Conservation (phyloP, 2,113 vertebrate genomes). For the Campylomormyrus tamandua region DNA sequence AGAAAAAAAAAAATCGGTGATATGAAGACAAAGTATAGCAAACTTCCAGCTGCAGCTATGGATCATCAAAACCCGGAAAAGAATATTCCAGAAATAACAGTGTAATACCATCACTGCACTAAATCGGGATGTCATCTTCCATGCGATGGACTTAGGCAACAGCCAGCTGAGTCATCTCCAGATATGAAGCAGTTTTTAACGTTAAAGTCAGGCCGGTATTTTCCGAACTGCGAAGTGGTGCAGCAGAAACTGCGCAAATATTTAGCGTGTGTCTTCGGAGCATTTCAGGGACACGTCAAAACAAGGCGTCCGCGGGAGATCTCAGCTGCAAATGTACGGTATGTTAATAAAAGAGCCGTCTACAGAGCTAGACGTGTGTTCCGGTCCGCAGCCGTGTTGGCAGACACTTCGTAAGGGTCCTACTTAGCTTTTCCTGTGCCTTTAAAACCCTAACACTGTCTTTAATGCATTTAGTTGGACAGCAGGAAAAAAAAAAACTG, state of each 20-base stretch:
- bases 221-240: neutral
- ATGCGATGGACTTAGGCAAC: neutral
- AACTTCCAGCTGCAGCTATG: neutral
- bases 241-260: conserved; percentile 10
- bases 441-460: neutral
- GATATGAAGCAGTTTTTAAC: neutral
- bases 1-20: neutral
- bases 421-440: neutral
- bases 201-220: neutral
- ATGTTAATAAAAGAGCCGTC: neutral
- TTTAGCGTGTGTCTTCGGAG: neutral
- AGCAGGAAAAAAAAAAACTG: neutral
- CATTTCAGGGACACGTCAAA: neutral
- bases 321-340: neutral
- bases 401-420: neutral
- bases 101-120: neutral
- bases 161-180: neutral
- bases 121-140: neutral
- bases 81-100: neutral
- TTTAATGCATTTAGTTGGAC: neutral
- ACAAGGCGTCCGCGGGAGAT: neutral
- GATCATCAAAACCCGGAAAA: neutral
- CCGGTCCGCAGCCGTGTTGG: neutral
- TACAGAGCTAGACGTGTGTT: neutral
- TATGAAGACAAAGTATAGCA: neutral